Conservation (phyloP, 2,113 vertebrate genomes). For the Oriolus oriolus region DNA sequence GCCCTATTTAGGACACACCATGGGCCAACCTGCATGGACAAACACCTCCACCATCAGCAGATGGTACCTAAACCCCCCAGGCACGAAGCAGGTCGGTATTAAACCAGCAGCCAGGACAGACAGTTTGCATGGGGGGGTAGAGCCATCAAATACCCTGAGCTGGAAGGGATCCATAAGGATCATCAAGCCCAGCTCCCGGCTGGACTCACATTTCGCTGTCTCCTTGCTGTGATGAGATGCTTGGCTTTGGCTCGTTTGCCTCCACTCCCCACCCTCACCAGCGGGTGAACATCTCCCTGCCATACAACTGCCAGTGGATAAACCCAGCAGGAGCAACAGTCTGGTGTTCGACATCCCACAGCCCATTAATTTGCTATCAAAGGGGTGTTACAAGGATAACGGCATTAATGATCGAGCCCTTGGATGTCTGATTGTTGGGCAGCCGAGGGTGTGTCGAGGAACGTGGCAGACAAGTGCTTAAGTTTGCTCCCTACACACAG, state of each 20-base stretch:
- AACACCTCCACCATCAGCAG: neutral
- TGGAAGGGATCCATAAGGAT: neutral
- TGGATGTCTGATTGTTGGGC: neutral
- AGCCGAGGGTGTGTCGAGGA: neutral
- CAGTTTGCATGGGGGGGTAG: accelerated
- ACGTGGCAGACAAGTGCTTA: neutral
- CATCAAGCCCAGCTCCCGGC: neutral
- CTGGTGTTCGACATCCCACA: conserved; percentile 40
- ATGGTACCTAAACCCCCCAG: neutral
- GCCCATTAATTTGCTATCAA: conserved; percentile 57
- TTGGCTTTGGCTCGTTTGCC: neutral
- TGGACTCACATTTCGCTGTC: neutral
- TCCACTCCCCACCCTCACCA: neutral
- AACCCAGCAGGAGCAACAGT: neutral
- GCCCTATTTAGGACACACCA: neutral
- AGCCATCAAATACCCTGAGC: neutral
- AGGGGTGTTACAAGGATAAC: conserved; percentile 34
- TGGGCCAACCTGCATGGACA: accelerated
- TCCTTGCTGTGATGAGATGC: neutral
- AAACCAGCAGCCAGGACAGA: neutral
- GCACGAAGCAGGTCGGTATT: neutral
- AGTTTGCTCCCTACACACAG: neutral
- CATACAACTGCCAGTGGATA: neutral
- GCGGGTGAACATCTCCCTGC: neutral
- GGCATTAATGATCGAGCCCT: neutral